Conservation (phyloP, 2,797 vertebrate genomes). For the Chelidonichthys spinosus region DNA sequence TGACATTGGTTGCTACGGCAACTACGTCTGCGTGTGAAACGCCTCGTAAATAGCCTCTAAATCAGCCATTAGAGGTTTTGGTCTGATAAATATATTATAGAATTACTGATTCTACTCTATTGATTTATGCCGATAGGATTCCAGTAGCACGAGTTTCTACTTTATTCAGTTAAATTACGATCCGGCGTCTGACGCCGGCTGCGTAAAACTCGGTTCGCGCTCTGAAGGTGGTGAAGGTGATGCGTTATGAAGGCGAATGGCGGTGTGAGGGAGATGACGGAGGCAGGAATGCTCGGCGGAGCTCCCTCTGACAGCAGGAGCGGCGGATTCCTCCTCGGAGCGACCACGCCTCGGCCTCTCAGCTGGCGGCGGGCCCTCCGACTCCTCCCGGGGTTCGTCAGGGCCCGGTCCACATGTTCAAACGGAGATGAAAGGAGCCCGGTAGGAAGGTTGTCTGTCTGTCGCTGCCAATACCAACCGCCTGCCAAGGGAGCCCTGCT, state of each 20-base stretch:
- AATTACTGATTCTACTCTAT: too few relatives aligned
- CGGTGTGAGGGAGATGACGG: constrained; percentile 3
- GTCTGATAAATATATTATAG: too few relatives aligned
- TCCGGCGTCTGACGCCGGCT: too few relatives aligned
- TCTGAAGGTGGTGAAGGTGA: too few relatives aligned
- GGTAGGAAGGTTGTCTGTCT: constrained; percentile 60
- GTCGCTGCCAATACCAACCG: constrained; percentile 66
- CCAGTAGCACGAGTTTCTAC: neutral
- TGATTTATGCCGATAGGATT: too few relatives aligned
- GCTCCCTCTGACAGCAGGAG: constrained; percentile 64
- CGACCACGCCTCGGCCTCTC: constrained; percentile 66
- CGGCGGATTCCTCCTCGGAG: constrained; percentile 60
- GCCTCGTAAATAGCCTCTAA: too few relatives aligned
- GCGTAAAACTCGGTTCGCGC: too few relatives aligned
- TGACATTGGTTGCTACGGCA: too few relatives aligned
- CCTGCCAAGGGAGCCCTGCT: constrained; percentile 72
- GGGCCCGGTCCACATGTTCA: constrained; percentile 76
- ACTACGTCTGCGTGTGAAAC: too few relatives aligned
- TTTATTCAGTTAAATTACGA: neutral
- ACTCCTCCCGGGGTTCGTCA: constrained; percentile 67
- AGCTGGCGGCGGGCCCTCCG: constrained; percentile 56
- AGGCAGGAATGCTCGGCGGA: constrained; percentile 58
- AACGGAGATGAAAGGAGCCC: constrained; percentile 79
- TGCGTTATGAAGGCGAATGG: too few relatives aligned
- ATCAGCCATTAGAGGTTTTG: too few relatives aligned